Base-by-base conservation (phyloP, 2,888 invertebrate genomes). In the Chrysopilus asiliformis region DNA sequence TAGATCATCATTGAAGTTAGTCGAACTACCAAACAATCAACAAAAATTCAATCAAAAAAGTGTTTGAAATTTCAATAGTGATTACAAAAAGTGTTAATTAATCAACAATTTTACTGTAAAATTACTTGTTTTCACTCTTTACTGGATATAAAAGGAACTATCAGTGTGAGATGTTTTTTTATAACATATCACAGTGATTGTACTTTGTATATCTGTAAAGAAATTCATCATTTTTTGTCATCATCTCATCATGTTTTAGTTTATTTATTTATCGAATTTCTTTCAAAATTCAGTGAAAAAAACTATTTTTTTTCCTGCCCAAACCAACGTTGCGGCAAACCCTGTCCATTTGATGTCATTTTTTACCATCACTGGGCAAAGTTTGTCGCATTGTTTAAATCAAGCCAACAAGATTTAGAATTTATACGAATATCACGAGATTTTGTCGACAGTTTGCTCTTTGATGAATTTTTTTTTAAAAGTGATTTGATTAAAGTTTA, bases 321-420 rank as follows among this genome's bases (percentile, higher is more conserved):
- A 14, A 28, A 34, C 22, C 16, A 50, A 43, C 58, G 57, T 52
- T 63, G 60, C 53, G 62, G 57, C 60, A 57, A 54, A 63, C 63
- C 39, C 49, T 55, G 59, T 53, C 54, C 59, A 57, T 62, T 56
- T 54, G 56, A 36, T 50, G 47, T 38, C 38, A 29, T 43, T 42
- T n/a, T 34, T 12, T 12, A 26, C 43, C 61, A 62, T 63, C 62
- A 63, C 63, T 63, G 62, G 63, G 63, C 62, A 60, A 57, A 57
- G 61, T 63, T 63, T 62, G 57, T 60, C 59, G 53, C 56, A 60
- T 59, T 56, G 55, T 32, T 32, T 19, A 38, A 38, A 26, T 33
- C 7, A 22, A 22, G 22, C 22, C n/a, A n/a, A n/a, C n/a, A n/a
- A n/a, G n/a, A n/a, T n/a, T n/a, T n/a, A n/a, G n/a, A n/a, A n/a